Evolutionary conservation across 2,797 vertebrate species (phyloP).

Genomic region (Bradypodion pumilum): DNA sequence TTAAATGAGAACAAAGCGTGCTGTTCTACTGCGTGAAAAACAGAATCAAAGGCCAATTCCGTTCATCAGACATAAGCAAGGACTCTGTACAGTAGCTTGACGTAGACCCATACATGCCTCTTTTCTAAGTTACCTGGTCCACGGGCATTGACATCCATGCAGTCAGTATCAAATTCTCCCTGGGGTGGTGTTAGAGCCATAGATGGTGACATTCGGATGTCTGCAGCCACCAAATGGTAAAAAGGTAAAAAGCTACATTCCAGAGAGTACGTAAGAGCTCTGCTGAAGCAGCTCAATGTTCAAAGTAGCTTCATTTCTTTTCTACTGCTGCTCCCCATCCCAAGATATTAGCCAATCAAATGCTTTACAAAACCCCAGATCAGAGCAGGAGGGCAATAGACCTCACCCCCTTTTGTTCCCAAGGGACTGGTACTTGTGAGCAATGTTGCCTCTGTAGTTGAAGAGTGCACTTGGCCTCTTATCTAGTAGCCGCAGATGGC

Average conservation of each 20-base stretch:
- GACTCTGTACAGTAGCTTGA: background rate
- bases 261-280: no score
- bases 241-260: no score
- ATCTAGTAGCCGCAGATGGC: background rate
- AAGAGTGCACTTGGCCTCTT: background rate
- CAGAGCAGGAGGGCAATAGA: background rate
- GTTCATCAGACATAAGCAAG: background rate
- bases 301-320: no score
- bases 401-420: background rate
- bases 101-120: background rate
- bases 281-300: no score
- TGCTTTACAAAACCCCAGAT: background rate
- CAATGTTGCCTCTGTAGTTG: background rate
- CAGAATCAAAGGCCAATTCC: background rate
- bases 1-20: background rate
- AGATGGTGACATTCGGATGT: slow-evolving; percentile 90
- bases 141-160: slow-evolving; percentile 92
- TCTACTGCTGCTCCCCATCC: no score
- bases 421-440: background rate
- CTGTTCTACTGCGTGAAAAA: no score
- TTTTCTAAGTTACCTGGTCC: slow-evolving; percentile 82
- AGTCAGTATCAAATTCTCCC: slow-evolving; percentile 88
- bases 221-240: slow-evolving; percentile 92
- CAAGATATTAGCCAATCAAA: background rate
- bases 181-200: slow-evolving; percentile 92